Evolutionary conservation across 2,888 invertebrate genomes (phyloP).

Genomic region (Lasioglossum leucozonium): DNA sequence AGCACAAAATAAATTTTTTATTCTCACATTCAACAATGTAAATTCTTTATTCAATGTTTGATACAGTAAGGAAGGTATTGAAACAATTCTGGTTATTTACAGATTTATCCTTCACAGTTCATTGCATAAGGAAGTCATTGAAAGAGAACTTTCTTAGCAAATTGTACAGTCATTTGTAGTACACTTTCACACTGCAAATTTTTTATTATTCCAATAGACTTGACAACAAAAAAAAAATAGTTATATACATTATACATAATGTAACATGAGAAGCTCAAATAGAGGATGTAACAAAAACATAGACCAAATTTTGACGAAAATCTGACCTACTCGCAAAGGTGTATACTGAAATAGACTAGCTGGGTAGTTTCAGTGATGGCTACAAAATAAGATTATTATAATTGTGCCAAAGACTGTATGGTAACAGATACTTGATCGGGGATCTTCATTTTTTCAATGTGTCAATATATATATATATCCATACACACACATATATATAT

Average conservation of each 20-base stretch:
- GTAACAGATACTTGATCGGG: neutral
- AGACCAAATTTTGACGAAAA: constrained; percentile 53
- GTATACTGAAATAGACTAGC: constrained; percentile 80
- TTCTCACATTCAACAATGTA: neutral
- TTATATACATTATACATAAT: neutral
- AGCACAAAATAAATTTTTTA: neutral
- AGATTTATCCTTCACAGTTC: constrained; percentile 27
- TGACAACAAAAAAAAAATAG: no score
- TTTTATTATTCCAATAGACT: neutral
- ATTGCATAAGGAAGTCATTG: constrained; percentile 46
- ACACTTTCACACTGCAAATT: neutral
- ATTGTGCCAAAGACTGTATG: constrained; percentile 75
- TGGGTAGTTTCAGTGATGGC: constrained; percentile 70
- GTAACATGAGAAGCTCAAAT: neutral
- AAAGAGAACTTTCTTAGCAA: constrained; percentile 1
- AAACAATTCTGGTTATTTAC: neutral
- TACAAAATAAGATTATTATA: constrained; percentile 71
- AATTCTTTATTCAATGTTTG: neutral
- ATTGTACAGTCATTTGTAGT: constrained; percentile 10
- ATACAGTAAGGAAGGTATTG: neutral
- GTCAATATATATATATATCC: neutral
- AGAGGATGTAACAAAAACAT: neutral
- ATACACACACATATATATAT: neutral
- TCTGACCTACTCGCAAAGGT: constrained; percentile 52
- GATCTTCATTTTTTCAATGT: neutral